These are phyloP conservation scores for Aphis gossypii DNA, from an alignment of 1,140 invertebrate genomes.

Conservation along the genomic window DNA sequence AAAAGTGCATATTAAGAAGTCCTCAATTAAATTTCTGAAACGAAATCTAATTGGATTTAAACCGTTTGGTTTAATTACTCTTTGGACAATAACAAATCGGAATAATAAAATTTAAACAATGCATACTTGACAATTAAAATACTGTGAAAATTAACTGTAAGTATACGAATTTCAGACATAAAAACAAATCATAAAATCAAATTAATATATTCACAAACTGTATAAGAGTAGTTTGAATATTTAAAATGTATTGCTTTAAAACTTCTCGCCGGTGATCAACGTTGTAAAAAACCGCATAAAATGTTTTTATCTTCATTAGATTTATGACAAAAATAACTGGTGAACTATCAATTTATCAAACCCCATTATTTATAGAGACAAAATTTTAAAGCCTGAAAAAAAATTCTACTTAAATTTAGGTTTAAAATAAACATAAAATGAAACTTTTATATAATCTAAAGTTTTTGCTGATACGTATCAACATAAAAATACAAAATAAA, in stretches of 20 bases:
- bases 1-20: not conserved
- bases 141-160: not conserved
- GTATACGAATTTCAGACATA: not conserved
- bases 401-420: not conserved
- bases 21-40: not conserved
- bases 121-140: not conserved
- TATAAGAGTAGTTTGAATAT: not conserved
- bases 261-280: not conserved
- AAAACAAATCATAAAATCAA: conserved; percentile 31
- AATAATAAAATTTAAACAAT: not conserved
- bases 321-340: not conserved
- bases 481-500: not conserved
- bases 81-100: conserved; percentile 9
- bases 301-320: not conserved
- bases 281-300: not conserved
- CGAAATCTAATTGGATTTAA: not conserved
- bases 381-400: not conserved
- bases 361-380: not conserved
- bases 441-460: not conserved
- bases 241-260: not conserved
- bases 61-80: not conserved
- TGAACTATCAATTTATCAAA: not conserved
- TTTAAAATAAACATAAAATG: not conserved
- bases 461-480: not conserved
- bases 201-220: not conserved